Evolutionary conservation across 2,797 vertebrate genomes (phyloP).

Genomic region (Petrocephalus schoutedeni): DNA sequence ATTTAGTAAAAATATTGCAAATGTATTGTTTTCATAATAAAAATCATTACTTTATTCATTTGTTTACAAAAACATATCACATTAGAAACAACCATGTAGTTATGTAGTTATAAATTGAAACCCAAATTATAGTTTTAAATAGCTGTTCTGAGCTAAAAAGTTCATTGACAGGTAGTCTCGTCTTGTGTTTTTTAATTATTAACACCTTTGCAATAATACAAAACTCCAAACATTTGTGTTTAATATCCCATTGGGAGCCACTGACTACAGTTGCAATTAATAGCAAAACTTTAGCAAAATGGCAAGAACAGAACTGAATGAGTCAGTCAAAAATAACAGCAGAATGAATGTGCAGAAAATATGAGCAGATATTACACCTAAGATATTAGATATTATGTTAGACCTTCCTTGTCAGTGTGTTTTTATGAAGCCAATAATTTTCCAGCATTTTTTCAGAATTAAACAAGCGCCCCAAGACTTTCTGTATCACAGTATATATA

Average conservation of each 20-base stretch:
- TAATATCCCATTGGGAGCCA: neutral
- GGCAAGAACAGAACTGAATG: neutral
- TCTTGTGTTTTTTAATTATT: neutral
- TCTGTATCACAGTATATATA: neutral
- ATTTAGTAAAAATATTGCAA: neutral
- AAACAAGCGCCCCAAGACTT: neutral
- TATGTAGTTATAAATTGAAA: neutral
- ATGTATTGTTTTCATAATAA: neutral
- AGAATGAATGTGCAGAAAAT: neutral
- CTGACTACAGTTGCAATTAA: neutral
- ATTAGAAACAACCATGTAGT: neutral
- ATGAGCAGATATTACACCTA: neutral
- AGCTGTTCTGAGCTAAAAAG: neutral
- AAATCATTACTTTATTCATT: neutral
- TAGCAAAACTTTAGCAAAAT: too few species aligned
- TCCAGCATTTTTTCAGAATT: neutral
- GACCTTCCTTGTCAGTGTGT: neutral
- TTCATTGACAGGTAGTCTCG: neutral
- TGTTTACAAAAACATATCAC: neutral
- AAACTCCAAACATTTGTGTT: neutral
- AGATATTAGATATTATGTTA: neutral
- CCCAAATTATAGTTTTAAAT: neutral
- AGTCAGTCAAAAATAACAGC: neutral
- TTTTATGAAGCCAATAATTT: neutral
- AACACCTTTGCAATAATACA: neutral